Base-by-base conservation (phyloP, 1,140 invertebrate genomes). In the Grapholita molesta region DNA sequence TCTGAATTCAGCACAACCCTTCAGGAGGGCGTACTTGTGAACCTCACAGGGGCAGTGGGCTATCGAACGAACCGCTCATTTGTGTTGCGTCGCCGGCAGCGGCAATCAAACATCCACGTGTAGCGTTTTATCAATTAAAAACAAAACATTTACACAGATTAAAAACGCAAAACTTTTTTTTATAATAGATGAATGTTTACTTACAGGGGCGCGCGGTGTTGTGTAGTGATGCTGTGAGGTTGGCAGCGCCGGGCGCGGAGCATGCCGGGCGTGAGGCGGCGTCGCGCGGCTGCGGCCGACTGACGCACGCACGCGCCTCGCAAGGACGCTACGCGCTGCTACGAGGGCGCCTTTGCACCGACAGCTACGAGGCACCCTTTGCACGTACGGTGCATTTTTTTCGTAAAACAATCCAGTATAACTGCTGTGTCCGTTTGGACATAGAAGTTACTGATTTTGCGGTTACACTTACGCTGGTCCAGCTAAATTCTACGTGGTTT, bases 11-110 rank as follows among this genome's bases (percentile, higher is more conserved):
- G 72, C 74, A 83, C 83, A 86, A 86, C 86, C 88, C 86, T 90
- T 89, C 79, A 83, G 74, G 70, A 80, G 78, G 78, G 78, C 78
- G 84, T 77, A 79, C 78, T 84, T 79, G 76, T 76, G 80, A 85
- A 79, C 76, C 79, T 89, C 79, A 91, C 83, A 91, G 89, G 89
- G 89, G 89, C 89, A 91, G 84, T 91, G 89, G 89, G 89, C 88
- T 91, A 91, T 90, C 86, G 89, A 88, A 88, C 85, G 85, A 82
- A 85, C 82, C 80, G 82, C 80, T 85, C 84, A 87, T 90, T 88
- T 87, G 85, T 88, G 76, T 77, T 85, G 84, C 84, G 84, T 83
- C 78, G 79, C 55, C 55, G 73, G 82, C 80, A 82, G 77, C 75
- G 75, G 76, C 64, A 79, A 70, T 77, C 80, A 85, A 80, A 72